These are phyloP conservation scores for Heliconius aoede DNA, from an alignment of 2,888 invertebrate species.

Conservation along the genomic window DNA sequence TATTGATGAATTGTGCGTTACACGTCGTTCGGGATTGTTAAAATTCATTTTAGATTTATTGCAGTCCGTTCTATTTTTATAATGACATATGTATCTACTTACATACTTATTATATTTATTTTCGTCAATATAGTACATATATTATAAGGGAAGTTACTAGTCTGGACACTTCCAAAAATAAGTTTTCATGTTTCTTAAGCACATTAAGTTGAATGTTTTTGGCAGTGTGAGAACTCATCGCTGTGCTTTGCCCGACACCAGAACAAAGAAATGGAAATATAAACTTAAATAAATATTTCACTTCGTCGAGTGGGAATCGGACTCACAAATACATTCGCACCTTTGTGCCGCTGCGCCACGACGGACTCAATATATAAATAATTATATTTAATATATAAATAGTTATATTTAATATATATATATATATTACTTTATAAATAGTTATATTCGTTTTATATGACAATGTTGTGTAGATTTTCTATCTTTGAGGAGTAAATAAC, in stretches of 20 bases:
- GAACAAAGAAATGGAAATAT: too few relatives aligned
- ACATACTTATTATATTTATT: not conserved
- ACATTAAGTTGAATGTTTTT: too few relatives aligned
- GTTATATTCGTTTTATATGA: not conserved
- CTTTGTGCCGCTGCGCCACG: too few relatives aligned
- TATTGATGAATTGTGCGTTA: conserved; percentile 46
- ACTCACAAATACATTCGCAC: too few relatives aligned
- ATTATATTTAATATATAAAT: too few relatives aligned
- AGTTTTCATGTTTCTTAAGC: not conserved
- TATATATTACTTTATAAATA: not conserved
- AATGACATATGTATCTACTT: not conserved
- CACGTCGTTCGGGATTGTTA: conserved; percentile 25
- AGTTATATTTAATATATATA: too few relatives aligned
- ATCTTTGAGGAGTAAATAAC: not conserved
- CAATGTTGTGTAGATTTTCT: not conserved
- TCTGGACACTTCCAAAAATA: not conserved
- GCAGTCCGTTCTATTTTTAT: conserved; percentile 41
- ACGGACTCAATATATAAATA: too few relatives aligned
- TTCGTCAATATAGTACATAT: too few relatives aligned
- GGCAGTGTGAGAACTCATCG: too few relatives aligned
- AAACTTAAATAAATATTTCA: too few relatives aligned
- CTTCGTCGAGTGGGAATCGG: too few relatives aligned
- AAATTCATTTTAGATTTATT: conserved; percentile 41
- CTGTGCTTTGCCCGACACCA: too few relatives aligned
- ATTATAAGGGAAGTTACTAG: not conserved